A percentile compares a stretch with the other conserved stretches of the same genome.
phyloP scores from a whole-genome alignment of 2,797 vertebrate genomes.

The Tokudaia tokunoshimensis region DNA sequence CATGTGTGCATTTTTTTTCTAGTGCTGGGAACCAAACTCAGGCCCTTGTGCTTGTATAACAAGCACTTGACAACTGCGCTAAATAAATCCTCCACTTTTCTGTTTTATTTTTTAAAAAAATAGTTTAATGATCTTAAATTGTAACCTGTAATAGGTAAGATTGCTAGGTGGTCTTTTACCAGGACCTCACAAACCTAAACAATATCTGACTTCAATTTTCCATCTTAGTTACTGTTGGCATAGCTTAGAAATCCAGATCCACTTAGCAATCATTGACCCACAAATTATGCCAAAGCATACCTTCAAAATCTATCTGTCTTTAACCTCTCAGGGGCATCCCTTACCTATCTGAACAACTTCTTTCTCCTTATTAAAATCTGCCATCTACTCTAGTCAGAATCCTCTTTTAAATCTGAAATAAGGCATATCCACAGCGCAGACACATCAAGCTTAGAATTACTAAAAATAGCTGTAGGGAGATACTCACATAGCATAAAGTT shows the following conservation, averaged over 20 bases:
- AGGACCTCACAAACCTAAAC: not conserved
- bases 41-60: not conserved
- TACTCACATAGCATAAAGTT: slow-evolving; percentile 16
- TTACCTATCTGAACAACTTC: not conserved
- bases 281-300: not conserved
- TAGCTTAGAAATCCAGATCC: not conserved
- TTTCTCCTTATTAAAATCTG: not conserved
- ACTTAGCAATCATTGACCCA: not conserved
- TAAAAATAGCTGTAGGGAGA: slow-evolving; percentile 35
- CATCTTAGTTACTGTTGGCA: not conserved
- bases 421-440: not conserved
- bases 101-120: slow-evolving; percentile 45
- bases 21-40: not conserved
- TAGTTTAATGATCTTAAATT: not conserved
- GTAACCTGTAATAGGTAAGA: not conserved
- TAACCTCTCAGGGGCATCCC: not conserved
- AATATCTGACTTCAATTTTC: not conserved
- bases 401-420: slow-evolving; percentile 45
- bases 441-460: slow-evolving; percentile 11
- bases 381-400: not conserved
- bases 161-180: not conserved
- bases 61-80: not conserved
- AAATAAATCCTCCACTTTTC: not conserved
- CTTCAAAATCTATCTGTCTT: not conserved
- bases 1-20: not conserved